Evolutionary conservation across 2,113 vertebrate genomes (phyloP), one percentile per base, ranked within the genome.

Genomic region (Atrichornis clamosus): DNA sequence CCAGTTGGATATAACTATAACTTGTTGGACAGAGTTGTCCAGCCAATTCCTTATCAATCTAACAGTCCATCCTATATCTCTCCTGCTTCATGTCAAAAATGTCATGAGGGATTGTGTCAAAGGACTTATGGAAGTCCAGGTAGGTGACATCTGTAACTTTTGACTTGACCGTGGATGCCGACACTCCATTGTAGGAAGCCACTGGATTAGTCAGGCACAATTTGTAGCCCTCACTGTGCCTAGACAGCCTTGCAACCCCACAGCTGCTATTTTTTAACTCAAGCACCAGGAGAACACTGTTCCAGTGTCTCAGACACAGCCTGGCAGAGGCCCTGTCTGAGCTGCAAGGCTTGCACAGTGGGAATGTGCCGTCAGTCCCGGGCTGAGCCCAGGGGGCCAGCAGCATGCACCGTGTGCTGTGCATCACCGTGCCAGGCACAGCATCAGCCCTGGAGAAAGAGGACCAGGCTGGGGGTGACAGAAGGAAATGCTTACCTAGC

Each of bases 391-490:
- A 3, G 19, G 33, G 47, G n/a, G 2, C 13, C 47, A n/a, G 67
- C 63, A 75, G 60, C 65, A 27, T 30, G 14, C 46, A 37, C 32
- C 27, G n/a, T 41, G 50, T 1, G 4, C 64, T 35, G 11, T 64
- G 50, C 19, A 13, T 22, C 1, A 3, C 39, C 11, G 3, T 26
- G 17, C 27, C 1, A 4, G 32, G 18, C 2, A 5, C 78, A 76
- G 62, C 26, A 44, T 28, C 37, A 69, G n/a, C 5, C 28, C 13
- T n/a, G 0, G 2, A 19, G 17, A 28, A 87, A 30, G 27, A 78
- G n/a, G 16, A 39, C 9, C n/a, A 49, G 46, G 15, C 30, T 56
- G 60, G 10, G 18, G 14, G 7, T 0, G 3, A 46, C 1, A 13
- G 41, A 63, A 11, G 8, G 7, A 89, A 82, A 20, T 33, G 26